Conservation (phyloP, 2,797 vertebrate genomes). For the Sus cebifrons region DNA sequence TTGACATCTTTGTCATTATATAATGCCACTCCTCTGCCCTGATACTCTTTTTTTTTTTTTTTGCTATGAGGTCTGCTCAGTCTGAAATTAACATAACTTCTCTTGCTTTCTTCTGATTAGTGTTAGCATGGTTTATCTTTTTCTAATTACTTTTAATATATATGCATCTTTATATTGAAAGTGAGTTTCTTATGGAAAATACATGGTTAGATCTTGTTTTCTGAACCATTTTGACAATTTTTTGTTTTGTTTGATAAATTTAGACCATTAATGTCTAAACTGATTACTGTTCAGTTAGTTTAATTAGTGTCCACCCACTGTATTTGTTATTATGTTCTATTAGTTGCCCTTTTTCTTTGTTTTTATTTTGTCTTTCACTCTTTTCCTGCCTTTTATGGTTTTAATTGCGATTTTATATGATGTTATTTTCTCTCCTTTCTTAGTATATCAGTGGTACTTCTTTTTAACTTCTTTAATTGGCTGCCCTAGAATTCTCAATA, state of each 20-base stretch:
- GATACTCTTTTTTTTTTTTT: neutral
- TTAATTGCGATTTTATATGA: neutral
- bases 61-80: neutral
- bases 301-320: neutral
- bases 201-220: neutral
- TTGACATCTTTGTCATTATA: neutral
- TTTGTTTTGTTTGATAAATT: neutral
- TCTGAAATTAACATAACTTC: neutral
- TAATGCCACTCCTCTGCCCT: neutral
- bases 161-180: too few species aligned
- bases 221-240: neutral
- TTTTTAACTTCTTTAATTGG: neutral
- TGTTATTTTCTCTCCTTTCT: constrained; percentile 6
- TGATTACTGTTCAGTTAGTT: neutral
- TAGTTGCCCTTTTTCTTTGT: neutral
- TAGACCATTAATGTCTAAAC: neutral
- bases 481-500: neutral
- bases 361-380: neutral
- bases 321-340: neutral
- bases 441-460: neutral
- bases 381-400: neutral
- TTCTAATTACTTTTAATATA: too few species aligned
- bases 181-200: neutral
- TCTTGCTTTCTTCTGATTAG: too few species aligned
- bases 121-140: too few species aligned